A percentile compares a stretch with the other conserved stretches of the same genome.
Evolutionary conservation across 2,797 vertebrate species (phyloP).

Genomic region (Denticeps clupeoides): DNA sequence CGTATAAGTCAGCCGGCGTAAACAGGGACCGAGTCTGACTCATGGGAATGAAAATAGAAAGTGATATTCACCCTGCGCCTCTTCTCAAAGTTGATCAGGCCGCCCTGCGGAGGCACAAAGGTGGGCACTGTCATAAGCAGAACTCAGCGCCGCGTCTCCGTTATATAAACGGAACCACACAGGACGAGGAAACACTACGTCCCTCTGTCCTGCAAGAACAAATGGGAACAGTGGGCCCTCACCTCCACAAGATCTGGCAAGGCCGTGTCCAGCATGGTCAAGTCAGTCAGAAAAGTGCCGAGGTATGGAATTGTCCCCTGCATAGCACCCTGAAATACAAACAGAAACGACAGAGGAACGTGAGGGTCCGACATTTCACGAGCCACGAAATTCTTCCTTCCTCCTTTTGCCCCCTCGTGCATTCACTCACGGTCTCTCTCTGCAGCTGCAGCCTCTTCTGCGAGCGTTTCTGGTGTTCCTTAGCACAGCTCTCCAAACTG

Average conservation of each 20-base stretch:
- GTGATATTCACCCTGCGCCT: constrained; percentile 81
- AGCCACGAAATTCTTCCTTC: too few species aligned
- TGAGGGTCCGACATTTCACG: too few species aligned
- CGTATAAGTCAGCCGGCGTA: not conserved
- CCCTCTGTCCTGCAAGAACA: constrained; percentile 13
- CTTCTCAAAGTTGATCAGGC: constrained; percentile 93
- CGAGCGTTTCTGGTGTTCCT: constrained; percentile 88
- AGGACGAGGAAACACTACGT: not conserved
- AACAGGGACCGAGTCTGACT: not conserved
- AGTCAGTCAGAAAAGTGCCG: constrained; percentile 84
- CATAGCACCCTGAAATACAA: constrained; percentile 73
- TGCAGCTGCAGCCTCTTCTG: constrained; percentile 82
- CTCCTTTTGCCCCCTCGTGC: not conserved
- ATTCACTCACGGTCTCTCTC: constrained; percentile 75
- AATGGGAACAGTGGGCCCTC: constrained; percentile 19
- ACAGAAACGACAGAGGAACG: constrained; percentile 6
- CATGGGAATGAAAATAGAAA: not conserved
- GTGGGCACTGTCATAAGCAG: constrained; percentile 33
- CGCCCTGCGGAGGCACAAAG: constrained; percentile 64
- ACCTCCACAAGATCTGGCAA: constrained; percentile 84
- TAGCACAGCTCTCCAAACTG: constrained; percentile 80
- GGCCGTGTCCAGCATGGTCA: constrained; percentile 91
- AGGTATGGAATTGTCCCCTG: constrained; percentile 89
- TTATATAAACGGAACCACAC: constrained; percentile 36
- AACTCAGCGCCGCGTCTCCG: constrained; percentile 27